Evolutionary conservation across 2,888 invertebrate species (phyloP).

Genomic region (Stegophylla sp.): DNA sequence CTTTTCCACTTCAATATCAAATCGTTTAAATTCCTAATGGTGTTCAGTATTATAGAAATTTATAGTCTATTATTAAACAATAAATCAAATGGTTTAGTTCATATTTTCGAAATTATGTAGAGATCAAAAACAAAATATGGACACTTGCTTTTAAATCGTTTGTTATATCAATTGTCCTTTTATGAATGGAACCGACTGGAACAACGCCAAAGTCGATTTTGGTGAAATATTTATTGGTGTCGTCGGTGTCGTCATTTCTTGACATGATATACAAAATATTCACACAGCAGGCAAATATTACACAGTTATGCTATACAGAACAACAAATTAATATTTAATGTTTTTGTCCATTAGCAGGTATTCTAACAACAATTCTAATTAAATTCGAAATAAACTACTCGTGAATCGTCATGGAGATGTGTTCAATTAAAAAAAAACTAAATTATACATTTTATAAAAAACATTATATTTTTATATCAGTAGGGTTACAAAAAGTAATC

Average conservation of each 20-base stretch:
- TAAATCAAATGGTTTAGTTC: not conserved
- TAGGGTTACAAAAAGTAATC: too few species aligned
- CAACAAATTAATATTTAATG: not conserved
- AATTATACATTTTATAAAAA: not conserved
- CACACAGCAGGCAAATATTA: too few species aligned
- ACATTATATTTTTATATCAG: too few species aligned
- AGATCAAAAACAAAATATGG: not conserved
- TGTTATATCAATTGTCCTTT: conserved; percentile 30
- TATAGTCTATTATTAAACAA: not conserved
- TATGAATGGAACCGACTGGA: conserved; percentile 41
- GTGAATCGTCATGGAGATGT: conserved; percentile 20
- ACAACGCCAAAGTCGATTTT: conserved; percentile 39
- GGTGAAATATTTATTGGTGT: not conserved
- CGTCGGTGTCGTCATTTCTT: not conserved
- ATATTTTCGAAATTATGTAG: not conserved
- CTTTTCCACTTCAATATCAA: too few species aligned
- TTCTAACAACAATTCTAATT: not conserved
- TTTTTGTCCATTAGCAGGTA: not conserved
- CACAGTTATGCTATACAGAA: not conserved
- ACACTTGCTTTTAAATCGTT: conserved; percentile 49
- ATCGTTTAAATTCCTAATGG: not conserved
- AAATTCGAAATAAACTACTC: conserved; percentile 1
- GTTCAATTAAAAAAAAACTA: not conserved
- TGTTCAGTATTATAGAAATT: not conserved
- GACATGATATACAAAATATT: not conserved